Percentiles rank a stretch among this genome's conserved stretches.
Conservation (phyloP, 2,888 invertebrate species). For the Malthinus seriepunctatus region DNA sequence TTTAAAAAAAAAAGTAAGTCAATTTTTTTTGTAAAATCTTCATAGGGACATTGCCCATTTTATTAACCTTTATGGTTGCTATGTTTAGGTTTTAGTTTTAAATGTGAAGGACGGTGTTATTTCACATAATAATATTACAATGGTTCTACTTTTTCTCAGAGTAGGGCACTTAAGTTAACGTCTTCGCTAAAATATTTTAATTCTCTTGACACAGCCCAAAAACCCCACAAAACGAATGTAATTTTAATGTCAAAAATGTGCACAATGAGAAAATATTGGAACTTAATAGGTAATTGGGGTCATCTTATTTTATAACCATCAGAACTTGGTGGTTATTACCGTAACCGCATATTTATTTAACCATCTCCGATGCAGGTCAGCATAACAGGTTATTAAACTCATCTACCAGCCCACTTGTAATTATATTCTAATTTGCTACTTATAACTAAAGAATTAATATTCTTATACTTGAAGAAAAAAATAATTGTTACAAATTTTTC, state of each 20-base stretch:
- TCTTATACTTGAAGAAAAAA: not conserved
- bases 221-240: too few species aligned
- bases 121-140: too few species aligned
- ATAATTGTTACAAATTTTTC: not conserved
- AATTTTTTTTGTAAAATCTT: not conserved
- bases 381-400: conserved; percentile 25
- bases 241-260: not conserved
- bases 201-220: not conserved
- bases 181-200: not conserved
- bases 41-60: not conserved
- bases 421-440: conserved; percentile 11
- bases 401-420: conserved; percentile 14
- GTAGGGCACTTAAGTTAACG: not conserved
- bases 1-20: not conserved
- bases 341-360: conserved; percentile 14
- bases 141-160: too few species aligned
- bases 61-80: too few species aligned
- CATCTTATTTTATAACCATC: conserved; percentile 7
- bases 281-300: conserved; percentile 3
- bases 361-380: conserved; percentile 28
- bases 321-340: conserved; percentile 7
- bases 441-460: not conserved
- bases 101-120: too few species aligned
- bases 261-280: not conserved
- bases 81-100: too few species aligned